These are phyloP conservation scores for Takifugu flavidus DNA, from an alignment of 2,113 vertebrate genomes.

Conservation along the genomic window DNA sequence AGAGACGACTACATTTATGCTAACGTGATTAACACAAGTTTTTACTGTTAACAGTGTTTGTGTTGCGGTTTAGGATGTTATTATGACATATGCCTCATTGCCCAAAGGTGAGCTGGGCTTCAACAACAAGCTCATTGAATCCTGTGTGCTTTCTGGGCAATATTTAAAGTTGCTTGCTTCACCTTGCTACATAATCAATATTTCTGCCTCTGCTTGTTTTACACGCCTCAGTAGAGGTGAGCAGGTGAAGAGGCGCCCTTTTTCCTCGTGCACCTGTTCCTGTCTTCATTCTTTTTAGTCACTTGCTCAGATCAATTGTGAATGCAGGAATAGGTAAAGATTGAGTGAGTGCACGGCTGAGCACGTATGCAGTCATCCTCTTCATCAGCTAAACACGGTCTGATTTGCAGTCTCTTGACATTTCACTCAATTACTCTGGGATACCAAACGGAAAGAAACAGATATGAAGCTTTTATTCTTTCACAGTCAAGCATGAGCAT, in stretches of 20 bases:
- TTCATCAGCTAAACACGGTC: neutral
- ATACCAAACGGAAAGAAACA: neutral
- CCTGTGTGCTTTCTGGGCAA: neutral
- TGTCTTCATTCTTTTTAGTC: slow-evolving; percentile 1
- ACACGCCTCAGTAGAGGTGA: slow-evolving; percentile 34
- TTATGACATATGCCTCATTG: slow-evolving; percentile 3
- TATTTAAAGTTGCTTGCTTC: slow-evolving; percentile 1
- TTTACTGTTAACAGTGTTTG: slow-evolving; percentile 8
- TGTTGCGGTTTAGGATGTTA: neutral
- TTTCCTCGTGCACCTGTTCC: slow-evolving; percentile 25
- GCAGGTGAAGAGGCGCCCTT: slow-evolving; percentile 30
- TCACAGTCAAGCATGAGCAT: too few species aligned
- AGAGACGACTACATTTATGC: slow-evolving; percentile 39
- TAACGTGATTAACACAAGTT: slow-evolving; percentile 31
- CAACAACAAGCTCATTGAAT: slow-evolving; percentile 6
- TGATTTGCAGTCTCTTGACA: slow-evolving; percentile 1
- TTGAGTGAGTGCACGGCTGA: slow-evolving; percentile 28
- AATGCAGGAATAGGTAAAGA: slow-evolving; percentile 39
- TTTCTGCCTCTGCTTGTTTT: slow-evolving; percentile 21
- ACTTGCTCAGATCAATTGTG: slow-evolving; percentile 26
- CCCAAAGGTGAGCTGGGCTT: neutral
- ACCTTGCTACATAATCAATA: neutral
- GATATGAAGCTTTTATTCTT: neutral
- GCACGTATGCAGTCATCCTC: slow-evolving; percentile 19
- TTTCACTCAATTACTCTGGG: slow-evolving; percentile 1